A percentile compares a stretch with the other conserved stretches of the same genome.
These are phyloP conservation scores for Polymixis flavicincta DNA, from an alignment of 2,888 invertebrate genomes.

Conservation along the genomic window DNA sequence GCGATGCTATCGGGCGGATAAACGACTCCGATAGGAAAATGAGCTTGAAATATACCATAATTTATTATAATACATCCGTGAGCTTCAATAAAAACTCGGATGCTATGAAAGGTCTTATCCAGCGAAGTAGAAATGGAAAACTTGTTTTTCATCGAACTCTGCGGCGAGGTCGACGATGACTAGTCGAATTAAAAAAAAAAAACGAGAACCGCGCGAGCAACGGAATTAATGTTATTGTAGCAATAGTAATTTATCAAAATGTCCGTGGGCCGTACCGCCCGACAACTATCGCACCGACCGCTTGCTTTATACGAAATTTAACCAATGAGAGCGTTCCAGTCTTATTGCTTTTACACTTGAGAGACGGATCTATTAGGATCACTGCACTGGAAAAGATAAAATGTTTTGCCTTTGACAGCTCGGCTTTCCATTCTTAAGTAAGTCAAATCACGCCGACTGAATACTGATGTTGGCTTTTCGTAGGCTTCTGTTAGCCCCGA, in stretches of 20 bases:
- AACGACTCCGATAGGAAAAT: constrained; percentile 63
- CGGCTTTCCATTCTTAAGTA: constrained; percentile 71
- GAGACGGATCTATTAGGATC: constrained; percentile 79
- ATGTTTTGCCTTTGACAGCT: constrained; percentile 77
- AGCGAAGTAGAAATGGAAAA: constrained; percentile 75
- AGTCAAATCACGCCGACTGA: constrained; percentile 66
- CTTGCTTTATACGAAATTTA: constrained; percentile 72
- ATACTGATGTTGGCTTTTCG: constrained; percentile 76
- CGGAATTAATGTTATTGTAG: constrained; percentile 84
- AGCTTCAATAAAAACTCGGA: constrained; percentile 63
- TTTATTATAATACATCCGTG: constrained; percentile 56
- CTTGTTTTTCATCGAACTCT: constrained; percentile 76
- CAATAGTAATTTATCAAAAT: constrained; percentile 87
- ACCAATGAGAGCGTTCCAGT: constrained; percentile 75
- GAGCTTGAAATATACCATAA: constrained; percentile 44
- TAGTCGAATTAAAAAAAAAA: constrained; percentile 83
- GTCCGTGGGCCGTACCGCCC: constrained; percentile 75
- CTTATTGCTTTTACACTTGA: constrained; percentile 79
- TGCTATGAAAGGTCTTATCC: constrained; percentile 70
- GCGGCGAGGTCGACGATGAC: constrained; percentile 78
- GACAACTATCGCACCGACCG: constrained; percentile 71
- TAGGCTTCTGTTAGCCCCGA: constrained; percentile 63
- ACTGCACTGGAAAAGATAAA: constrained; percentile 76
- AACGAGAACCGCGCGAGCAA: constrained; percentile 74
- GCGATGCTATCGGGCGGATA: constrained; percentile 62